Base-by-base conservation (phyloP, 2,797 vertebrate species). In the Lycodopsis pacificus region DNA sequence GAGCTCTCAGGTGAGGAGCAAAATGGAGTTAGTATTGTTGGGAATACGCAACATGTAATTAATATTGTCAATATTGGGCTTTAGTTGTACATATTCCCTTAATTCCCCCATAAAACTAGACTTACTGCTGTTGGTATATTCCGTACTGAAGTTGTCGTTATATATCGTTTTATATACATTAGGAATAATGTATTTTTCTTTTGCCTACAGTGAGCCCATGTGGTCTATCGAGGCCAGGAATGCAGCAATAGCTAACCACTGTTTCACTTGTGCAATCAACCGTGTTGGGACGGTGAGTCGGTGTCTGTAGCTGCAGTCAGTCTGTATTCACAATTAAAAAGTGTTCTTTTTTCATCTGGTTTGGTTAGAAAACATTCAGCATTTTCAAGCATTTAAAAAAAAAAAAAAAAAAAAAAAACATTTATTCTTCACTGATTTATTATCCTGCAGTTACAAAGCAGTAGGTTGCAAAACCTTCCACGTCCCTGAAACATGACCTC, bases 251-350 rank as follows among this genome's bases (percentile, higher is more conserved):
- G 97, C 97, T 32, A 98, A 98, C 67, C 97, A 99, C 89, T 99
- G 97, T 82, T 99, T 98, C 74, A 99, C 98, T 0, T 99, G 98
- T n/a, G 95, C 97, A 74, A 97, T 99, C 94, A 99, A 99, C 91
- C 95, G 98, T 0, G 98, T 99, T 0, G 98, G 98, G 68, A 96
- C 94, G 66, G 98, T 99, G 80, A 59, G 97, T 93, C 10, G 3
- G 25, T 27, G 17, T 63, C 58, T 19, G 1, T 1, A n/a, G 11
- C 44, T 36, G 34, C 20, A 54, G 51, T 22, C 42, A 10, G 46
- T 48, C 19, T 20, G 19, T 19, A 48, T 9, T 20, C 46, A 3
- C 4, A 14, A 22, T 9, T 15, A 32, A 25, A 13, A 40, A 11
- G 11, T 38, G 17, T 58, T 11, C 7, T 59, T 61, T 59, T 34